Evolutionary conservation across 1,140 invertebrate species (phyloP).

Genomic region (Anoplophora glabripennis): DNA sequence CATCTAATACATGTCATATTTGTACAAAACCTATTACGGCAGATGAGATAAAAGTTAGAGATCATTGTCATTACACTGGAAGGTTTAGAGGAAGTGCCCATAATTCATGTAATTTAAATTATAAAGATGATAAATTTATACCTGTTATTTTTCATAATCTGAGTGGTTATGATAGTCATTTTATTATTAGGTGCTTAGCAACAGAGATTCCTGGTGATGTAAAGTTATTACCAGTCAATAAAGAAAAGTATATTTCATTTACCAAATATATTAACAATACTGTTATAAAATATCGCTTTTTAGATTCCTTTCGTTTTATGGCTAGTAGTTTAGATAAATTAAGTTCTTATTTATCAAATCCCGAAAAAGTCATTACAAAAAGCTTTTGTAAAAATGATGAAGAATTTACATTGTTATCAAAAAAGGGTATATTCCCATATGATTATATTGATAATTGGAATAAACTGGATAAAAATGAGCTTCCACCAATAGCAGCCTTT

Average conservation of each 20-base stretch:
- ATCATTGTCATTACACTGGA: constrained; percentile 42
- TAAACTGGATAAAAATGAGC: too few relatives aligned
- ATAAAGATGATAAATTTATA: constrained; percentile 31
- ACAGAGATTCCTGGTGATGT: constrained; percentile 8
- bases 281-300: constrained; percentile 10
- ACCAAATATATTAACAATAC: constrained; percentile 12
- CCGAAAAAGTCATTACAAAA: too few relatives aligned
- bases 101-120: constrained; percentile 44
- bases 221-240: constrained; percentile 16
- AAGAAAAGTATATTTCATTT: constrained; percentile 27
- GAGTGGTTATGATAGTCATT: constrained; percentile 21
- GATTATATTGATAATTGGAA: too few relatives aligned
- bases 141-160: constrained; percentile 31
- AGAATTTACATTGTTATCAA: too few relatives aligned
- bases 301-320: constrained; percentile 5
- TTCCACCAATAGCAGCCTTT: too few relatives aligned
- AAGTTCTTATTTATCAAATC: too few relatives aligned
- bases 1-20: constrained; percentile 32
- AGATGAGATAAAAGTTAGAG: constrained; percentile 26
- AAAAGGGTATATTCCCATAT: too few relatives aligned
- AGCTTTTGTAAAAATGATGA: too few relatives aligned
- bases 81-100: constrained; percentile 43
- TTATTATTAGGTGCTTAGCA: constrained; percentile 14
- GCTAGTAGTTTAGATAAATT: too few relatives aligned
- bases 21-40: constrained; percentile 25